Evolutionary conservation across 2,113 vertebrate genomes (phyloP).

Genomic region (Ciconia maguari): DNA sequence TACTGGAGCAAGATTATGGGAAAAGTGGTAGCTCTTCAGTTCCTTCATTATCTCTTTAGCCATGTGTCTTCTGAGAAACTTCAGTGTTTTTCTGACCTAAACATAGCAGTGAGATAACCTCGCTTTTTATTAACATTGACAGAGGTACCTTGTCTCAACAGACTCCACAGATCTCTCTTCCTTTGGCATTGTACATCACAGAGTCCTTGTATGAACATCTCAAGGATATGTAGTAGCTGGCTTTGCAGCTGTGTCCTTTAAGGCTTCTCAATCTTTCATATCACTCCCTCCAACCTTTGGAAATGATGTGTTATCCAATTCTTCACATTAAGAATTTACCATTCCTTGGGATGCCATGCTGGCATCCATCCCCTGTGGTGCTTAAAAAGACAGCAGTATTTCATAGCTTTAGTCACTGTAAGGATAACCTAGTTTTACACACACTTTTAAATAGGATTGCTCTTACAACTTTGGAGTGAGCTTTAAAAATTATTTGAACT

Average conservation of each 20-base stretch:
- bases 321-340: conserved; percentile 12
- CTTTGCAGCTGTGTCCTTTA: conserved; percentile 15
- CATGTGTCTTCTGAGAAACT: conserved; percentile 13
- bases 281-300: neutral
- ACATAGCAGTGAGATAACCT: conserved; percentile 31
- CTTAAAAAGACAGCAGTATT: neutral
- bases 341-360: conserved; percentile 1
- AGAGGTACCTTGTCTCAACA: conserved; percentile 45
- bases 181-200: conserved; percentile 45
- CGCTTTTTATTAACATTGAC: conserved; percentile 6
- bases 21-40: neutral
- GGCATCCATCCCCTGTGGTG: neutral
- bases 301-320: conserved; percentile 1
- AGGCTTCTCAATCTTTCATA: conserved; percentile 37
- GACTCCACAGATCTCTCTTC: conserved; percentile 30
- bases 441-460: neutral
- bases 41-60: conserved; percentile 44
- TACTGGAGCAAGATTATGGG: neutral
- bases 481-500: conserved; percentile 22
- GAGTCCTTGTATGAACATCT: conserved; percentile 48
- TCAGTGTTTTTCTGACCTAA: conserved; percentile 40
- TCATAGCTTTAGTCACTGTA: neutral
- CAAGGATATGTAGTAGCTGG: conserved; percentile 35
- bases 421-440: conserved; percentile 22
- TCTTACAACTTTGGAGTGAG: neutral